Evolutionary conservation across 2,113 vertebrate species (phyloP).

Genomic region (Toxostoma redivivum): DNA sequence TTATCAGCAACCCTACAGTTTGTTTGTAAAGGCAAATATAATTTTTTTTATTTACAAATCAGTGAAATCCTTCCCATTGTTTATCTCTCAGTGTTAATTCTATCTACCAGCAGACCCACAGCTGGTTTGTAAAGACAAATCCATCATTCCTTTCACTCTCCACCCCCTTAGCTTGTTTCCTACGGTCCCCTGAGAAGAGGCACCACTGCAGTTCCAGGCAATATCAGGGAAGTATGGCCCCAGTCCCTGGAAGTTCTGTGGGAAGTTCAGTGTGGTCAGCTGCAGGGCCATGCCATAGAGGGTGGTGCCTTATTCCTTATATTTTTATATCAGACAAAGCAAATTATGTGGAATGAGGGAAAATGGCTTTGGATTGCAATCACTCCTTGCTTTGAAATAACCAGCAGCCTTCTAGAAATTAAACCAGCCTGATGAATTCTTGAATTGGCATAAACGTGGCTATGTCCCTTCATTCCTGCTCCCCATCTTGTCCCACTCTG

Average conservation of each 20-base stretch:
- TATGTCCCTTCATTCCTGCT: not conserved
- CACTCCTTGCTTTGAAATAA: not conserved
- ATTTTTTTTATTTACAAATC: no score
- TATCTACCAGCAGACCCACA: no score
- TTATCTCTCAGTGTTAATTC: no score
- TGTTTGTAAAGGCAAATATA: no score
- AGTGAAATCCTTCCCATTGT: no score
- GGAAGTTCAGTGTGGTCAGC: not conserved
- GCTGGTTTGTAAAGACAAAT: no score
- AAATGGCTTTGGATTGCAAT: not conserved
- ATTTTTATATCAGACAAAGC: not conserved
- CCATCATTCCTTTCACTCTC: no score
- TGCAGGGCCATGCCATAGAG: not conserved
- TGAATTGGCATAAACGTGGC: not conserved
- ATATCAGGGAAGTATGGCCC: rapidly evolving
- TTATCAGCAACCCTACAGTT: no score
- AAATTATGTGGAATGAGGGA: not conserved
- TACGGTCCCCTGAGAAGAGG: not conserved
- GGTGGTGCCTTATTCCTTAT: not conserved
- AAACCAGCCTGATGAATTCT: not conserved
- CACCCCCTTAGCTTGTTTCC: rapidly evolving
- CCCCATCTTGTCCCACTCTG: not conserved
- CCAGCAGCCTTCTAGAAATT: not conserved
- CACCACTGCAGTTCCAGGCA: not conserved
- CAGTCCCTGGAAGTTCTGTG: not conserved